Evolutionary conservation across 2,113 vertebrate species (phyloP), one percentile per base, ranked within the genome.

Genomic region (Lontra canadensis): DNA sequence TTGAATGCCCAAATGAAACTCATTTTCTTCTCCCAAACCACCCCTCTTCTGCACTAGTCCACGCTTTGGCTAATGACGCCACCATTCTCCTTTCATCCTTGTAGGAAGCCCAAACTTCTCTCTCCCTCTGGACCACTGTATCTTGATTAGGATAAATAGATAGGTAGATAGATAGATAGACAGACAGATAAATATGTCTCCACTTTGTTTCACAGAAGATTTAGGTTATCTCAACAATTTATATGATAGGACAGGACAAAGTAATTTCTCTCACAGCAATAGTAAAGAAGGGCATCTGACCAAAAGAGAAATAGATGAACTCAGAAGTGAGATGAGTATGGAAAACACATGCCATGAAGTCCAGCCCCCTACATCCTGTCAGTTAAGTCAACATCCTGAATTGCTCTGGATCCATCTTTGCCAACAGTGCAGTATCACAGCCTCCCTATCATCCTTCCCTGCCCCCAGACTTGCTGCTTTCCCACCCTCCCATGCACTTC

Each of bases 1-100:
- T 88, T 97, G 74, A 92, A 90, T 82, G 42, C 44, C 83, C 74
- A 94, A 96, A 87, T 84, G 88, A 63, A 93, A 76, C 36, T 94
- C 61, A 71, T 97, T 97, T n/a, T 97, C 83, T 83, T 95, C 34
- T 44, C 61, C 74, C 65, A 84, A 91, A 94, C 65, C 78, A 57
- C 42, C 23, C 21, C 29, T 88, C 31, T 63, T 63, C 79, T 92
- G 9, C 23, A 26, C 74, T 80, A 49, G 65, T 81, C 67, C 23
- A 15, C 69, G 84, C 55, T 85, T 94, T 97, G 31, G 44, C 83
- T 94, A 86, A 83, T 57, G 61, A n/a, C 31, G 23, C 21, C 65
- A 52, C 29, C 78, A 3, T n/a, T 95, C 23, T 86, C 39, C 59
- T 92, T 25, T 65, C 34, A 65, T 80, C 74, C 13, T 83, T 95